Evolutionary conservation across 2,888 invertebrate species (phyloP), one percentile per base, ranked within the genome.

Genomic region (Opisthograptis luteolata): DNA sequence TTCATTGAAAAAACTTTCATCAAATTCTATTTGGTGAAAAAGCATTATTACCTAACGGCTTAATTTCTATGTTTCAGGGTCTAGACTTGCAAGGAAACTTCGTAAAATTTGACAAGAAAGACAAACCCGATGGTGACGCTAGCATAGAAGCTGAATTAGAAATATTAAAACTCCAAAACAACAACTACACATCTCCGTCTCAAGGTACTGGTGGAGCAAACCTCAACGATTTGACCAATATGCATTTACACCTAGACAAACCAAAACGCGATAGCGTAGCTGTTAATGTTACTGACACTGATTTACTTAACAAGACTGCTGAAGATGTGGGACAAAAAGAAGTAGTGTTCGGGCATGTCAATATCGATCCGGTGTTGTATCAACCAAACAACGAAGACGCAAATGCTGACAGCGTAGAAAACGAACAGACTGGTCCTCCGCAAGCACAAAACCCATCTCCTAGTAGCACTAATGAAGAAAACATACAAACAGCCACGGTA

Each of bases 91-190:
- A 80, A 62, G 65, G 68, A 20, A 82, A 71, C 62, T 73, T 73
- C 55, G 64, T 78, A 20, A 78, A 82, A 62, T 46, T 79, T 58
- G 76, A 87, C 66, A 91, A 91, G 58, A 87, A 89, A 58, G 83
- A 81, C 44, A 79, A 75, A 53, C 76, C 68, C 44, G 71, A 79
- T 53, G 72, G 67, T 50, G 85, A 77, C 60, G 71, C 75, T 28
- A 80, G 81, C 66, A 77, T 87, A 60, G 86, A 84, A 77, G 89
- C 88, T 62, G 87, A 90, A 76, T 58, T 90, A 62, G 88, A 89
- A 76, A 72, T 86, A 22, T 58, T 88, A 28, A 87, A 88, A 73
- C 74, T 87, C 32, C 85, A 85, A 68, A 78, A 79, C 65, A 68
- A 73, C 46, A 71, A 79, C 42, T 80, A 76, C 41, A 70, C 78